Percentiles rank a stretch among this genome's conserved stretches.
phyloP scores from a whole-genome alignment of 2,888 invertebrate species.

The Mimachlamys varia region DNA sequence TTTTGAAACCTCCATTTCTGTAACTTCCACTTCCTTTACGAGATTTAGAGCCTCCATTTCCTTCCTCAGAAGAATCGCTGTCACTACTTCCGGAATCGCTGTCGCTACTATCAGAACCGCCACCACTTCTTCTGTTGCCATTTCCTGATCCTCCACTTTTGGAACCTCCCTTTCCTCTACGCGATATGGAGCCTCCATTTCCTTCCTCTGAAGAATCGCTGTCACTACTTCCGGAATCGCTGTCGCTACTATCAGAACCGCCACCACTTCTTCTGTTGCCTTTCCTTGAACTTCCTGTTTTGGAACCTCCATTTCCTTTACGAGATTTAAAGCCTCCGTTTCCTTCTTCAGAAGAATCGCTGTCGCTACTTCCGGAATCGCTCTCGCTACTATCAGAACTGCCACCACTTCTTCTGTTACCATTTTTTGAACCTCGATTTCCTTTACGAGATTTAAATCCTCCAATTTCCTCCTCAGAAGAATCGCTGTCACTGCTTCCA shows the following conservation, averaged over 20 bases:
- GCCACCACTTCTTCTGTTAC: background rate
- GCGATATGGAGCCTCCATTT: too few species aligned
- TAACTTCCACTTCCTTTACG: background rate
- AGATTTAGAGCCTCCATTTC: background rate
- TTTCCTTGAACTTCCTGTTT: background rate
- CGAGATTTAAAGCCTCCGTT: background rate
- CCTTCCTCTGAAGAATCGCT: background rate
- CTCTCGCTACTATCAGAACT: background rate
- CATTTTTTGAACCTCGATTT: background rate
- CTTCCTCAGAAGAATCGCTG: background rate
- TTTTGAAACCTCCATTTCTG: background rate
- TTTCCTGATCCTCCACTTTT: too few species aligned
- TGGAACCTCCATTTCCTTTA: background rate
- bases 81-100: background rate
- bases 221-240: background rate
- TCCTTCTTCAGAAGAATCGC: background rate
- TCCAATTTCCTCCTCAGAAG: background rate
- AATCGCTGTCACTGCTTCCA: background rate
- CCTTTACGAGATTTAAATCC: background rate
- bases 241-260: background rate
- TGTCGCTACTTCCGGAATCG: background rate
- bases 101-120: background rate
- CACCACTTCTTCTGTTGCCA: background rate
- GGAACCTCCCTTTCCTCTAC: too few species aligned
- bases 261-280: background rate